Base-by-base conservation (phyloP, 1,140 invertebrate genomes). In the Trichonephila clavipes region DNA sequence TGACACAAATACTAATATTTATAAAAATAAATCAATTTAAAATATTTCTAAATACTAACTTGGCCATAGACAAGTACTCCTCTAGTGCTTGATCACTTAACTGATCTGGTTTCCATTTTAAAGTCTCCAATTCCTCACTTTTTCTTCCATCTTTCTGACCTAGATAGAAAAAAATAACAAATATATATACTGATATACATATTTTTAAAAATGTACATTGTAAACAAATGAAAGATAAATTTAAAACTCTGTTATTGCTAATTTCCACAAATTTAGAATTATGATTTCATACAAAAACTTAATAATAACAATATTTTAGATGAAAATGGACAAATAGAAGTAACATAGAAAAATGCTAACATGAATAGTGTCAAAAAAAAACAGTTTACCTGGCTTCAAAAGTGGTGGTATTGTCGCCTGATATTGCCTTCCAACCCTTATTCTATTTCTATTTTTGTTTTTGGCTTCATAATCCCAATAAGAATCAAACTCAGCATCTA, bases 401-500 rank as follows among this genome's bases (percentile, higher is more conserved):
- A 95, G 90, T 44, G 95, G 94, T 34, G 94, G 94, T 40, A 95
- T 88, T 16, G 94, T 94, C n/a, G 95, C 95, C 72, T 95, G 95
- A 92, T 95, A 95, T 59, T 95, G 95, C 12, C 95, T 93, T n/a
- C 95, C 95, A 93, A 95, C 95, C 85, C 95, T 94, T 87, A 95
- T 95, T 90, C 95, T 92, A 94, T 95, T 95, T 87, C 95, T 94
- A 91, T 95, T 94, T 90, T 95, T 95, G 92, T 95, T 95, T 40
- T 95, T 94, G n/a, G 95, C 94, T 88, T 95, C 95, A 93, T 95
- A 94, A 59, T 95, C 95, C 95, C 95, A 95, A 94, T 95, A 95
- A 28, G 95, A 95, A 94, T 95, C 95, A 94, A 95, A 95, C 92
- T 95, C 95, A 88, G 94, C 94, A 94, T 95, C 95, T 95, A 28